These are phyloP conservation scores for Stercorarius parasiticus DNA, from an alignment of 2,113 vertebrate species.

Conservation along the genomic window DNA sequence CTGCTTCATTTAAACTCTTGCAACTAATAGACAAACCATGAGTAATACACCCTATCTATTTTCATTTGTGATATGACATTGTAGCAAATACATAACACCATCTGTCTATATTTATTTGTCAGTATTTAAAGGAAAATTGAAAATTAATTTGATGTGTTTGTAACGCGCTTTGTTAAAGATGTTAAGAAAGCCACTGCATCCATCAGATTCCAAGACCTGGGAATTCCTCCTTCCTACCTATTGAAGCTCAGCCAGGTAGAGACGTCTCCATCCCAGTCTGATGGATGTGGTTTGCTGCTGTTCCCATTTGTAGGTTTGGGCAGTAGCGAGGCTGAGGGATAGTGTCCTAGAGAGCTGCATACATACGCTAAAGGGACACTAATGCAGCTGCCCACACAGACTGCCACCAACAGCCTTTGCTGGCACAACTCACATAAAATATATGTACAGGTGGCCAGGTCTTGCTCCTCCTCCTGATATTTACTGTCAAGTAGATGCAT, in stretches of 20 bases:
- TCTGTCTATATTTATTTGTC: not conserved
- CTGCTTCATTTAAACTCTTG: not conserved
- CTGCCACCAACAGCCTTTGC: accelerated
- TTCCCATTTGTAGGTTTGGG: not conserved
- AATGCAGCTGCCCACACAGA: not conserved
- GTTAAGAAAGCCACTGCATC: not conserved
- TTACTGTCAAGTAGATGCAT: not conserved
- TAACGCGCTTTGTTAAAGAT: not conserved
- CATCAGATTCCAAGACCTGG: not conserved
- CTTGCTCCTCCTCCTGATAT: not conserved
- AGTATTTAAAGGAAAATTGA: not conserved
- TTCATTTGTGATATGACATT: not conserved
- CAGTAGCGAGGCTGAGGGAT: not conserved
- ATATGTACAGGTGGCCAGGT: not conserved
- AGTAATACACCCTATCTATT: not conserved
- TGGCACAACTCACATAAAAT: not conserved
- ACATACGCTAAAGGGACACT: accelerated
- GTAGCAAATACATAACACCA: not conserved
- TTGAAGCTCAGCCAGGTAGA: not conserved
- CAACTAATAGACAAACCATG: not conserved
- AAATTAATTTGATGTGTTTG: not conserved
- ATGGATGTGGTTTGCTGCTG: not conserved
- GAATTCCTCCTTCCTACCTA: not conserved
- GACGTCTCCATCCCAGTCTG: not conserved
- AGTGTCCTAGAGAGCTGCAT: not conserved